Evolutionary conservation across 2,888 invertebrate genomes (phyloP).

Genomic region (Tricholauxania praeusta): DNA sequence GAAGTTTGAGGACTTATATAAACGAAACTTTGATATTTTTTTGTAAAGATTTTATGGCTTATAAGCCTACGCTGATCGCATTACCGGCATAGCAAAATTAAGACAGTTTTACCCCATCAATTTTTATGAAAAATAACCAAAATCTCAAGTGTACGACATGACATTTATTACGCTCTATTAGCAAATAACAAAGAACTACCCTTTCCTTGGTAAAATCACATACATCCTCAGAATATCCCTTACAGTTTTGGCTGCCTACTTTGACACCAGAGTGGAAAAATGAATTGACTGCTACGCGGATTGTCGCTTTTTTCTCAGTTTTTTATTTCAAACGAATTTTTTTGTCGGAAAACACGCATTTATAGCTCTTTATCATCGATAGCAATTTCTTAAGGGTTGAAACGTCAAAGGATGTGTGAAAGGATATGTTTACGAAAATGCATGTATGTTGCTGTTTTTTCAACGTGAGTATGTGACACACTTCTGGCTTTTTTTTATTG

Average conservation of each 20-base stretch:
- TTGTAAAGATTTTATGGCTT: no score
- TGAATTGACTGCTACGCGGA: background rate
- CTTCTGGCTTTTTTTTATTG: no score
- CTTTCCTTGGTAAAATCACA: background rate
- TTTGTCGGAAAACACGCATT: background rate
- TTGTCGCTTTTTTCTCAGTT: background rate
- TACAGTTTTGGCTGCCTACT: background rate
- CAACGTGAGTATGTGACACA: no score
- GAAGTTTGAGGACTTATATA: no score
- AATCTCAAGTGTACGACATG: constrained; percentile 38
- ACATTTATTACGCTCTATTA: constrained; percentile 49
- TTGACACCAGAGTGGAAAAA: background rate
- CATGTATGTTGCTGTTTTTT: background rate
- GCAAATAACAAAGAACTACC: constrained; percentile 8
- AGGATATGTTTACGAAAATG: background rate
- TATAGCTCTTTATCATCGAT: background rate
- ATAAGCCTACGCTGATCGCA: no score
- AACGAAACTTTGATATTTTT: no score
- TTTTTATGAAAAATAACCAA: no score
- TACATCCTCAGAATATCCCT: background rate
- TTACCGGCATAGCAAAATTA: no score
- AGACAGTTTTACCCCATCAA: no score
- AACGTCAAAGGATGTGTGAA: constrained; percentile 6
- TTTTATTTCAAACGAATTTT: background rate
- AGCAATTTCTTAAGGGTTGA: constrained; percentile 11